Evolutionary conservation across 2,888 invertebrate species (phyloP), one percentile per base, ranked within the genome.

Genomic region (Cryptocheilus praepositus): DNA sequence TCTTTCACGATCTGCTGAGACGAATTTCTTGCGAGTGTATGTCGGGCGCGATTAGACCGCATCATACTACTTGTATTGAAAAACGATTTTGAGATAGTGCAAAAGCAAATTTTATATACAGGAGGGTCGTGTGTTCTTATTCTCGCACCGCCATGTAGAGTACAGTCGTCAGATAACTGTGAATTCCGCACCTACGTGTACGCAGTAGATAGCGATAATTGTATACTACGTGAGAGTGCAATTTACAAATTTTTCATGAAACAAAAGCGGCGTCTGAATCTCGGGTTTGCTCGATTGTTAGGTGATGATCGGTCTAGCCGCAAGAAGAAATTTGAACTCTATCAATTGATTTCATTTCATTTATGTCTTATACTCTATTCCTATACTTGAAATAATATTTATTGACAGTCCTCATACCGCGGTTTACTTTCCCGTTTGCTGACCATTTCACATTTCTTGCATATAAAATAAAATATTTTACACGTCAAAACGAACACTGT

Each of bases 391-490:
- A 71, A 71, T 70, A 16, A 65, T 61, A 55, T 69, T 63, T 45
- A 53, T 66, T 56, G 56, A 69, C 49, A 62, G 62, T 49, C 44
- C 36, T 64, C 63, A 68, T 67, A 57, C 56, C 43, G 53, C 51
- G 54, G 28, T 64, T 36, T 36, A 63, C 59, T 67, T 66, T 67
- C 22, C 13, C 13, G 22, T 21, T 54, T 57, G 18, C 61, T 59
- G 64, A 70, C 65, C 57, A 56, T 67, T 69, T 55, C 43, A 69
- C 68, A 36, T 36, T 71, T 81, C 43, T 74, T 62, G 55, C 67
- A 61, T 76, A 78, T 73, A 83, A 82, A 81, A 82, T 80, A 77
- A 81, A 76, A 76, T 79, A 78, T 73, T 76, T 80, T 79, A 82
- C 75, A 81, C 69, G 75, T 73, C 65, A 79, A 82, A 81, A 74